Evolutionary conservation across 2,888 invertebrate species (phyloP).

Genomic region (Ephialtes manifestator): DNA sequence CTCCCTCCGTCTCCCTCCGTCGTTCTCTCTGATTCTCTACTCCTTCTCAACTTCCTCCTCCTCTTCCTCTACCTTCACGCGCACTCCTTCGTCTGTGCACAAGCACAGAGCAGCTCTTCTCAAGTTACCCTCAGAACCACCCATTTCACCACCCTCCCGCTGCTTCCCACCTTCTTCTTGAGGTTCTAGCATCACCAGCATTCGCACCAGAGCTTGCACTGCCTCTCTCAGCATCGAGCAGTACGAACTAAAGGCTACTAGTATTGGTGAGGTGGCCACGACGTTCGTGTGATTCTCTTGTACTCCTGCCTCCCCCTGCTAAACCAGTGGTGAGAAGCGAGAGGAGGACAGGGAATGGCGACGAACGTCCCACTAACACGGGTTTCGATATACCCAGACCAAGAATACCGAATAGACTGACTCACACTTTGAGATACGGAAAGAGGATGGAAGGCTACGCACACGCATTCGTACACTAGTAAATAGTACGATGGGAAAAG

Average conservation of each 20-base stretch:
- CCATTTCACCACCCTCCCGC: slow-evolving; percentile 70
- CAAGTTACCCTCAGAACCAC: slow-evolving; percentile 61
- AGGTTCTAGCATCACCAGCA: slow-evolving; percentile 65
- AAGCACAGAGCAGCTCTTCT: slow-evolving; percentile 69
- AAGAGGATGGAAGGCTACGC: slow-evolving; percentile 64
- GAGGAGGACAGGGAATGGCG: slow-evolving; percentile 17
- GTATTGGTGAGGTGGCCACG: slow-evolving; percentile 67
- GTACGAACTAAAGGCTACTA: slow-evolving; percentile 36
- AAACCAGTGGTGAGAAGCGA: slow-evolving; percentile 54
- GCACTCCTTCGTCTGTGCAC: slow-evolving; percentile 70
- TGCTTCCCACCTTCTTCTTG: slow-evolving; percentile 72
- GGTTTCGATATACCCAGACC: slow-evolving; percentile 67
- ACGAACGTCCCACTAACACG: slow-evolving; percentile 58
- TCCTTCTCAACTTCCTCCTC: slow-evolving; percentile 52
- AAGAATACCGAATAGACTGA: slow-evolving; percentile 60
- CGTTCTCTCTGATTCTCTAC: slow-evolving; percentile 67
- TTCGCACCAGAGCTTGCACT: slow-evolving; percentile 59
- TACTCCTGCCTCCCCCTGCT: slow-evolving; percentile 50
- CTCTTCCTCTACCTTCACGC: slow-evolving; percentile 31
- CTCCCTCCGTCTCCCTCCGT: slow-evolving; percentile 71
- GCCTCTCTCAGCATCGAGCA: slow-evolving; percentile 55
- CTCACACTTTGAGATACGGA: slow-evolving; percentile 43
- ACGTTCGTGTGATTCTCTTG: slow-evolving; percentile 63
- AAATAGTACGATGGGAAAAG: slow-evolving; percentile 58
- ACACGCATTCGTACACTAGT: slow-evolving; percentile 65